These are phyloP conservation scores for Drosophila vallismaia DNA, from an alignment of 2,888 invertebrate genomes.

Conservation along the genomic window DNA sequence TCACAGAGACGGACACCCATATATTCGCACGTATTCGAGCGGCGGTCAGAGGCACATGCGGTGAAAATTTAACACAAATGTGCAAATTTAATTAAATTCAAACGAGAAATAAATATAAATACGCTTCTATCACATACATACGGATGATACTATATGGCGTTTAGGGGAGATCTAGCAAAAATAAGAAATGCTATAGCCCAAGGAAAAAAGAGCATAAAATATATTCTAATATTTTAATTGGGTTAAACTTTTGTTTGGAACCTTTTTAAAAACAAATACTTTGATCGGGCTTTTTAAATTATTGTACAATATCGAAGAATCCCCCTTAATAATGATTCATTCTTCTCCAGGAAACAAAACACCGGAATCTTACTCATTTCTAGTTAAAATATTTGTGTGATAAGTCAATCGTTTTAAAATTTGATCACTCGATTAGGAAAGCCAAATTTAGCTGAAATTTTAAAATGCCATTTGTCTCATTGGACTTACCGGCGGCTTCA, in stretches of 20 bases:
- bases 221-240: background rate
- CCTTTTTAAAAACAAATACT: no score
- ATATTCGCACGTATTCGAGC: slow-evolving; percentile 6
- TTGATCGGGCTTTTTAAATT: no score
- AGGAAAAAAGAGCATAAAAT: slow-evolving; percentile 22
- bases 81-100: slow-evolving; percentile 79
- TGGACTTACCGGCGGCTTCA: slow-evolving; percentile 52
- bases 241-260: background rate
- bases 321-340: background rate
- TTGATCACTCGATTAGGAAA: slow-evolving; percentile 19
- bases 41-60: slow-evolving; percentile 51
- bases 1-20: slow-evolving; percentile 29
- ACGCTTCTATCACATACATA: slow-evolving; percentile 29
- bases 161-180: slow-evolving; percentile 41
- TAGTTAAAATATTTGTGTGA: slow-evolving; percentile 1
- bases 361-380: background rate
- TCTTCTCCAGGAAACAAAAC: background rate
- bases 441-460: slow-evolving; percentile 39
- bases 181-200: slow-evolving; percentile 48
- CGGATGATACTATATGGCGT: slow-evolving; percentile 38
- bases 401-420: slow-evolving; percentile 12
- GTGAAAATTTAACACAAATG: slow-evolving; percentile 78
- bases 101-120: slow-evolving; percentile 76
- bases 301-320: background rate
- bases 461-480: slow-evolving; percentile 67